Percentiles rank a stretch among this genome's conserved stretches.
phyloP scores from a whole-genome alignment of 2,797 vertebrate species.

The Choloepus didactylus region DNA sequence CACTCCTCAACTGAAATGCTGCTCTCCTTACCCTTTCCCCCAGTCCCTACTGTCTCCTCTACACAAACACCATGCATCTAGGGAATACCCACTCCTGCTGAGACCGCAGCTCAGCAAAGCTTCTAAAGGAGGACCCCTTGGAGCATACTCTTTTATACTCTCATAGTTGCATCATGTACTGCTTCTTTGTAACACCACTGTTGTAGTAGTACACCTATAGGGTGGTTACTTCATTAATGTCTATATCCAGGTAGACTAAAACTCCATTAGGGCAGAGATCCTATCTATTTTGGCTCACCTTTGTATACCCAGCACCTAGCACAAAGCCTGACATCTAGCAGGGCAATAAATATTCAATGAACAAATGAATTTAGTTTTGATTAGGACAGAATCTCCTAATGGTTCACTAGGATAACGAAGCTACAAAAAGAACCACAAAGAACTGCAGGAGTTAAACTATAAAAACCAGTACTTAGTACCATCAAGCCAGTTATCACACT shows the following conservation, averaged over 20 bases:
- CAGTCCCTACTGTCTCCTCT: not conserved
- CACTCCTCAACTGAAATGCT: not conserved
- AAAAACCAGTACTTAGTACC: not conserved
- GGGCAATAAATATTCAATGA: not conserved
- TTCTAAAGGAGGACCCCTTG: not conserved
- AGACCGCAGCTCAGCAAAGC: not conserved
- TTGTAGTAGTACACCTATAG: rapidly evolving
- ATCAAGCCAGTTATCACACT: not conserved
- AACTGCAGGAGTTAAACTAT: not conserved
- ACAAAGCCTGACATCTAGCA: not conserved
- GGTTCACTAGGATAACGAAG: not conserved
- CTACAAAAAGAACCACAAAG: not conserved
- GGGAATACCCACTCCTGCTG: not conserved
- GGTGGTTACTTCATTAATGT: not conserved
- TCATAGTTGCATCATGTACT: not conserved
- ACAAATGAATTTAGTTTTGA: not conserved
- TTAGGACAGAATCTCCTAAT: not conserved
- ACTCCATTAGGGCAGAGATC: not conserved
- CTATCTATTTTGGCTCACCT: not conserved
- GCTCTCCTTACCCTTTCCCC: not conserved
- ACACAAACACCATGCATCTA: not conserved
- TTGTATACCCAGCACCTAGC: not conserved
- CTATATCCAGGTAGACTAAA: not conserved
- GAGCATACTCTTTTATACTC: not conserved
- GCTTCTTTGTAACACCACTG: not conserved